Conservation (phyloP, 2,888 invertebrate genomes). For the Crematogaster levior region DNA sequence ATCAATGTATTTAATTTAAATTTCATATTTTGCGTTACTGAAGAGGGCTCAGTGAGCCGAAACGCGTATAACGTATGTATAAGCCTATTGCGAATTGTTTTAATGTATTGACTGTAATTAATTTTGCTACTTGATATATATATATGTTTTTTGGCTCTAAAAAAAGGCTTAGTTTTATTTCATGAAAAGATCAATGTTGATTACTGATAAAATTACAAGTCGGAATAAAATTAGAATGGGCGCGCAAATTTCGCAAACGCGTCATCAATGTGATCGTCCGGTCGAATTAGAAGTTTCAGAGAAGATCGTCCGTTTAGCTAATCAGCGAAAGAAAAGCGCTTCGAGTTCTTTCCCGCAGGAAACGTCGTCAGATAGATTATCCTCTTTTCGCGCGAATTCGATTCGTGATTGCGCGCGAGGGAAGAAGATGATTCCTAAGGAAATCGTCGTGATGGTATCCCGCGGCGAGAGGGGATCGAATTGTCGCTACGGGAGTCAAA, state of each 20-base stretch:
- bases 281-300: neutral
- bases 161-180: no score
- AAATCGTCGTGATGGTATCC: conserved; percentile 51
- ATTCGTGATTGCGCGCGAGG: conserved; percentile 27
- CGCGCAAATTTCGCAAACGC: neutral
- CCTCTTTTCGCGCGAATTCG: conserved; percentile 26
- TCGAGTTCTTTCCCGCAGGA: neutral
- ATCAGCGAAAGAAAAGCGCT: neutral
- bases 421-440: conserved; percentile 38
- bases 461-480: conserved; percentile 48
- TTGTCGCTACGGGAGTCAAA: conserved; percentile 37
- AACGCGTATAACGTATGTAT: no score
- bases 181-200: neutral
- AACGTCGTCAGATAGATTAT: conserved; percentile 19
- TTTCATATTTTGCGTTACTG: no score
- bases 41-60: no score
- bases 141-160: no score
- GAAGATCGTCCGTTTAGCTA: neutral
- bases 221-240: neutral
- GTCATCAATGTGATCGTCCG: neutral
- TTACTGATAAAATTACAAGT: neutral
- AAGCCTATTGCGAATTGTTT: no score
- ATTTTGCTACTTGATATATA: no score
- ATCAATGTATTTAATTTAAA: no score
- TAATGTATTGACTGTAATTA: no score